Evolutionary conservation across 1,140 invertebrate species (phyloP).

Genomic region (Trialeurodes vaporariorum): DNA sequence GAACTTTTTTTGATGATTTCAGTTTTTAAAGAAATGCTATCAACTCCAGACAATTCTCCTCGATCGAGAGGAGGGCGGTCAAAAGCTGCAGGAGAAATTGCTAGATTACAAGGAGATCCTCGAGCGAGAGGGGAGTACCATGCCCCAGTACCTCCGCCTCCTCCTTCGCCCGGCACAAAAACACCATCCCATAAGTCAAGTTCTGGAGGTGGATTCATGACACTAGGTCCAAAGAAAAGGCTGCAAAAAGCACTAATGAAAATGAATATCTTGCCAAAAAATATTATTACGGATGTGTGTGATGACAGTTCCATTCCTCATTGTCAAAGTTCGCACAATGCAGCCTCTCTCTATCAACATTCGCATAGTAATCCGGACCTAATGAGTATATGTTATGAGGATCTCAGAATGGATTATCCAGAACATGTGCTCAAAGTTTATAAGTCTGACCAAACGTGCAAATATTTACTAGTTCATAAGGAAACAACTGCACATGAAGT

Average conservation of each 20-base stretch:
- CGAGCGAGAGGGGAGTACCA: constrained; percentile 42
- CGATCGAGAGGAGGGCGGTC: constrained; percentile 36
- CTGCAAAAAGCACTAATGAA: constrained; percentile 81
- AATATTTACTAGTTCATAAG: constrained; percentile 94
- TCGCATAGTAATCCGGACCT: constrained; percentile 88
- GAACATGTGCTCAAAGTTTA: constrained; percentile 97
- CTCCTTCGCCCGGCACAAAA: constrained; percentile 33
- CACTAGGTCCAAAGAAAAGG: constrained; percentile 66
- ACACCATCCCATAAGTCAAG: constrained; percentile 45
- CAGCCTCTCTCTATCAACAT: constrained; percentile 47
- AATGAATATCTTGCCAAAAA: constrained; percentile 83
- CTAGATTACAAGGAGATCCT: constrained; percentile 49
- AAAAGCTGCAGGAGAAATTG: constrained; percentile 44
- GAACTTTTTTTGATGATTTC: constrained; percentile 23
- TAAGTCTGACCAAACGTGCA: constrained; percentile 92
- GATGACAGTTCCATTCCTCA: constrained; percentile 25
- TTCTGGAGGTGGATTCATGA: constrained; percentile 62
- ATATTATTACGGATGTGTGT: constrained; percentile 42
- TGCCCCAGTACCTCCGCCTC: constrained; percentile 31
- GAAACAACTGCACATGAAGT: constrained; percentile 97
- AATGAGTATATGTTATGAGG: constrained; percentile 65
- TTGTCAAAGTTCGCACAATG: constrained; percentile 14
- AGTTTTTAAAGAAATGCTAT: constrained; percentile 72
- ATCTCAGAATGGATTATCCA: constrained; percentile 70
- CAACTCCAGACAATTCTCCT: constrained; percentile 70